phyloP scores from a whole-genome alignment of 2,888 invertebrate species.

The Crematogaster levior region DNA sequence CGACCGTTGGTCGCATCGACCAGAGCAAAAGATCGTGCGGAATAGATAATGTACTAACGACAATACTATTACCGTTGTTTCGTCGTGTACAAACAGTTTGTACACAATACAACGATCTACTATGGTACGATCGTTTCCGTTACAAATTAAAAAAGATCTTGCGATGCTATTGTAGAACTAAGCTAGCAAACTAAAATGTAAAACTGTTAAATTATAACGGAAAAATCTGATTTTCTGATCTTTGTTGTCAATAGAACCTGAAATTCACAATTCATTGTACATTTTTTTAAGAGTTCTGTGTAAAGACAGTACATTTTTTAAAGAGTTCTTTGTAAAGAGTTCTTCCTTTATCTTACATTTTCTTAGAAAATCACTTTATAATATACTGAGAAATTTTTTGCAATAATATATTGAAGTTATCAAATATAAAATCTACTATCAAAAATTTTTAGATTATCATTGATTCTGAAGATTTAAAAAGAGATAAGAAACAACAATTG shows the following conservation, averaged over 20 bases:
- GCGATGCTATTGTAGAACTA: background rate
- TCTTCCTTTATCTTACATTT: background rate
- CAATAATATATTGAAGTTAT: background rate
- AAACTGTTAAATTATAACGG: background rate
- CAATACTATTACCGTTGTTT: conserved; percentile 28
- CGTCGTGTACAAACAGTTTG: conserved; percentile 27
- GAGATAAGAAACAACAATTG: background rate
- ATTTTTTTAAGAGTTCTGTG: background rate
- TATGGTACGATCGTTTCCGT: background rate
- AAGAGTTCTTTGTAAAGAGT: too few species aligned
- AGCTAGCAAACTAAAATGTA: background rate
- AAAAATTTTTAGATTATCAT: background rate
- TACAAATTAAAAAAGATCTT: background rate
- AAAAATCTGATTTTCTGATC: background rate
- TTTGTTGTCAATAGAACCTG: background rate
- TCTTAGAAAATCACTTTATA: background rate
- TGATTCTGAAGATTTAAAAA: background rate
- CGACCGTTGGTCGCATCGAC: conserved; percentile 6
- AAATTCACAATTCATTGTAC: background rate
- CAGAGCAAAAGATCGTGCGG: conserved; percentile 20
- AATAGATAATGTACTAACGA: conserved; percentile 42
- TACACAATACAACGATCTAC: background rate
- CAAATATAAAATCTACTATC: background rate
- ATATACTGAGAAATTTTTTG: background rate
- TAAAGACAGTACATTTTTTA: too few species aligned